These are phyloP conservation scores for Amazona ochrocephala DNA, from an alignment of 2,797 vertebrate genomes.

Conservation along the genomic window DNA sequence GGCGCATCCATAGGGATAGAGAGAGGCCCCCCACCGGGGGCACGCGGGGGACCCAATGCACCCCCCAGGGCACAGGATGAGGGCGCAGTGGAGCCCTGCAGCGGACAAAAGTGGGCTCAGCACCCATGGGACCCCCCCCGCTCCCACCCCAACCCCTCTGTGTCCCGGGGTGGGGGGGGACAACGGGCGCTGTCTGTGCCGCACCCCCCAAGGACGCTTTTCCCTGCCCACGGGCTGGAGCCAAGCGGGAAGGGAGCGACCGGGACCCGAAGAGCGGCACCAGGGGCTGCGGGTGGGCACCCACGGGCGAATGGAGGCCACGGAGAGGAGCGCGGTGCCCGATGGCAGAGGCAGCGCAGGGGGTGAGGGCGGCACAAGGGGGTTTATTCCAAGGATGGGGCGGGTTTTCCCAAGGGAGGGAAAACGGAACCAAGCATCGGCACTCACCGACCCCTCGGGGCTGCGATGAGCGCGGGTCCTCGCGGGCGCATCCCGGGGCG, in stretches of 20 bases:
- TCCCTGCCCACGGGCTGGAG: slow-evolving; percentile 30
- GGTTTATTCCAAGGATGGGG: not conserved
- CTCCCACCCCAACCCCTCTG: not conserved
- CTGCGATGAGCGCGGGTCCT: not conserved
- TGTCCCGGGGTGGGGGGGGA: too few species aligned
- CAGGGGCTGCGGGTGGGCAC: not conserved
- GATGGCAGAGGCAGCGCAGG: accelerated
- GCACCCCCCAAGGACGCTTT: accelerated
- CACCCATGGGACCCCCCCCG: not conserved
- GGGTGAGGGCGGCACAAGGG: not conserved
- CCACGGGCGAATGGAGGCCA: not conserved
- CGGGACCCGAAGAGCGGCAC: not conserved
- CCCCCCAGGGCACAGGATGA: slow-evolving; percentile 62
- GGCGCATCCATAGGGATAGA: not conserved
- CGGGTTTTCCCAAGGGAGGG: not conserved
- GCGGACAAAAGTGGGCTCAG: slow-evolving; percentile 7
- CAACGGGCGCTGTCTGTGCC: too few species aligned
- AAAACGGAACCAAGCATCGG: not conserved
- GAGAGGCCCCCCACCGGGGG: not conserved
- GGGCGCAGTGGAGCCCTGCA: slow-evolving; percentile 84
- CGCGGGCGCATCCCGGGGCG: accelerated
- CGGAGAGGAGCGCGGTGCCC: not conserved
- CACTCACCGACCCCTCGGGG: accelerated
- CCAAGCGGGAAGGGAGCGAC: not conserved
- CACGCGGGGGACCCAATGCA: accelerated